Base-by-base conservation (phyloP, 1,140 invertebrate genomes). In the Chymomyza costata region DNA sequence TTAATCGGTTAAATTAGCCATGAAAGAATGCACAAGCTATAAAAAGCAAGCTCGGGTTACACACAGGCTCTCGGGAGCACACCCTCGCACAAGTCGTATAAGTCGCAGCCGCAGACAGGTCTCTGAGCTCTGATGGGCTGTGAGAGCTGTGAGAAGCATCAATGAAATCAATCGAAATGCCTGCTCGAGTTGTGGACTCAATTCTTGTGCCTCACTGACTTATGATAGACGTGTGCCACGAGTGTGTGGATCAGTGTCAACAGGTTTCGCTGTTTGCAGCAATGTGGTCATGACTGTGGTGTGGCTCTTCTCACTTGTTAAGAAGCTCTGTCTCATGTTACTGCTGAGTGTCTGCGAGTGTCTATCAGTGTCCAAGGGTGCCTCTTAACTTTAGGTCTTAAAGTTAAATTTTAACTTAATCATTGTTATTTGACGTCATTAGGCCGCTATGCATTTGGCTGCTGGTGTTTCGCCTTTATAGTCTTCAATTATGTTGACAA, bases 1-100 rank as follows among this genome's bases (percentile, higher is more conserved):
- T 67, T 78, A 78, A 78, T 78, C 71, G 71, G 73, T 80, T 80
- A 78, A 78, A 78, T 78, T 78, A 78, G 71, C 71, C 71, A 40
- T 78, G 50, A 78, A 76, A 78, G 71, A 78, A 78, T 78, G 63
- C 71, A 71, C 58, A 62, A 73, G 58, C 44, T 54, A 80, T 78
- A 6, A n/a, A 14, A 6, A 14, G 3, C 8, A 3, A 34, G 32
- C 32, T 34, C 71, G 59, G 59, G 67, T 78, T 78, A 80, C 73
- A 17, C 48, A 41, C 32, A 17, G 18, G 48, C 48, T 18, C 47
- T 31, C 40, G 13, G n/a, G 25, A 32, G 50, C 58, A 80, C 71
- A 34, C 71, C 73, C 71, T 78, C 71, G 71, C 71, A 74, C 53
- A 34, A 43, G 65, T 51, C 60, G 62, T 35, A 32, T 32, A 41